Base-by-base conservation (phyloP, 2,888 invertebrate genomes). In the Athalia rosae region DNA sequence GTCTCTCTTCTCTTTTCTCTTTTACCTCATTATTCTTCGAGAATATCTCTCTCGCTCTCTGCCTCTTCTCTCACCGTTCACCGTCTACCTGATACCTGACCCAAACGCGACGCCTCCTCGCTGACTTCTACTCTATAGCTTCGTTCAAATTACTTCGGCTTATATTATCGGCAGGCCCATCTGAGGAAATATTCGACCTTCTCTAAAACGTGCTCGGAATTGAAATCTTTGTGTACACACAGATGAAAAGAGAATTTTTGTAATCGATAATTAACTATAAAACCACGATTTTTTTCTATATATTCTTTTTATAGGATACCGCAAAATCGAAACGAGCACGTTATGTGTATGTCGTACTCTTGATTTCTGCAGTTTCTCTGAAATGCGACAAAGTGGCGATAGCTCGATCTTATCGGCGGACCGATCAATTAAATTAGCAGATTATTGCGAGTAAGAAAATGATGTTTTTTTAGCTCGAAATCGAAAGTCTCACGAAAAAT, bases 51-150 rank as follows among this genome's bases (percentile, higher is more conserved):
- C 61, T 78, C 74, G 69, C 74, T n/a, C 62, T 59, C 71, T 78
- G 74, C 77, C 76, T 79, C 47, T 43, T 71, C 73, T 79, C 69
- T 77, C n/a, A n/a, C n/a, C 59, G 66, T 61, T 64, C 76, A 48
- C 48, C 56, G 28, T 76, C 63, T 58, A 56, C 47, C 63, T 53
- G 56, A 58, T 41, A 67, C 67, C 13, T 76, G 41, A 53, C 58
- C 15, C 13, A 56, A 76, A 77, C 62, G 66, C 66, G 76, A n/a
- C 48, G 50, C 7, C 11, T 50, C 50, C 1, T 50, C 11, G 50
- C 50, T 11, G 8, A 11, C 50, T 50, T 50, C 7, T 50, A 50
- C 11, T 7, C 50, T 48, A n/a, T 66, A 48, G 13, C 11, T 13
- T 66, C 66, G 48, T 66, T 48, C 15, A 66, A 66, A 66, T 66